phyloP scores from a whole-genome alignment of 2,113 vertebrate species.

The Capreolus pygargus region DNA sequence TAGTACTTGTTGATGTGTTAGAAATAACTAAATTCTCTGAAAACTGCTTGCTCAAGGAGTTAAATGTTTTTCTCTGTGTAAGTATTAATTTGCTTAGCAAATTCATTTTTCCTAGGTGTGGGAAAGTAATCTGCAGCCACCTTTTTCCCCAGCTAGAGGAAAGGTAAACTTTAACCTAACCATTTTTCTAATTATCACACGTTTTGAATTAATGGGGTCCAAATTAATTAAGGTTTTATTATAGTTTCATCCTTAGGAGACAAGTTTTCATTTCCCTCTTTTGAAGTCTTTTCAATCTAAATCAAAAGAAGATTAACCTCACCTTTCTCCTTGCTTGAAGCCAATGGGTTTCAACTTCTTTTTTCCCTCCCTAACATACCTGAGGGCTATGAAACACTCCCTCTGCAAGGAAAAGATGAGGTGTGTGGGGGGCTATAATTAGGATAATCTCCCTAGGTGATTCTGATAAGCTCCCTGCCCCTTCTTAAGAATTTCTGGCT shows the following conservation, averaged over 20 bases:
- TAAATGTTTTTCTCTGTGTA: slow-evolving; percentile 43
- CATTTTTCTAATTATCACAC: slow-evolving; percentile 76
- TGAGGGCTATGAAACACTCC: slow-evolving; percentile 46
- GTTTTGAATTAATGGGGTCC: slow-evolving; percentile 76
- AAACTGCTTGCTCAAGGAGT: slow-evolving; percentile 42
- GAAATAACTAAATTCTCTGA: slow-evolving; percentile 1
- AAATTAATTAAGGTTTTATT: slow-evolving; percentile 79
- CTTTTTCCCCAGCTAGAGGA: slow-evolving; percentile 65
- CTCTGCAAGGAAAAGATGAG: slow-evolving; percentile 53
- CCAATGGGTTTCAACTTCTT: slow-evolving; percentile 56
- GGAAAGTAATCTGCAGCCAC: slow-evolving; percentile 67
- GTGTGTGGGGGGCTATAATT: slow-evolving; percentile 64
- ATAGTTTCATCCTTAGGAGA: slow-evolving; percentile 74
- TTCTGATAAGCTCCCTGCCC: slow-evolving; percentile 56
- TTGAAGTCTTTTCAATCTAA: slow-evolving; percentile 71
- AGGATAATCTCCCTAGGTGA: slow-evolving; percentile 61
- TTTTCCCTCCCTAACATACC: slow-evolving; percentile 42
- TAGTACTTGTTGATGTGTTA: slow-evolving; percentile 22
- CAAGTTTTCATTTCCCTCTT: slow-evolving; percentile 74
- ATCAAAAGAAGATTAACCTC: slow-evolving; percentile 74
- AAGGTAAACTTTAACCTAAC: slow-evolving; percentile 76
- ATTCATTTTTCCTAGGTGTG: slow-evolving; percentile 57
- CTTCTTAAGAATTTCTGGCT: slow-evolving; percentile 58
- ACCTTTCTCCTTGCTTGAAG: slow-evolving; percentile 59
- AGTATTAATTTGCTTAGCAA: slow-evolving; percentile 66